These are phyloP conservation scores for Deilephila porcellus DNA, from an alignment of 2,888 invertebrate species.

Conservation along the genomic window DNA sequence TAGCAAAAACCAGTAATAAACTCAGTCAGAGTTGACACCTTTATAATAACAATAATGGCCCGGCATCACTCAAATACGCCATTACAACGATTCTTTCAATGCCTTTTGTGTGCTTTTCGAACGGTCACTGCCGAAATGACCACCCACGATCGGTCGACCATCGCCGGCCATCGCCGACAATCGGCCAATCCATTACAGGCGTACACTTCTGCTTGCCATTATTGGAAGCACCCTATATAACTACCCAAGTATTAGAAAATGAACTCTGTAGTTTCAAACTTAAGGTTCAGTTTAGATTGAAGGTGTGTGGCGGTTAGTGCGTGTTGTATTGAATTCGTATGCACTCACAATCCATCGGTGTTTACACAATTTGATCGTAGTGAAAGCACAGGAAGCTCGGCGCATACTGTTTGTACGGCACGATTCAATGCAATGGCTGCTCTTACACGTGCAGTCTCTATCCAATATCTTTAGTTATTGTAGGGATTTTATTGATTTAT, in stretches of 20 bases:
- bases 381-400: constrained; percentile 75
- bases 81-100: constrained; percentile 28
- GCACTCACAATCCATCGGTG: constrained; percentile 62
- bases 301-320: constrained; percentile 31
- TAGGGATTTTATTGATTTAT: background rate
- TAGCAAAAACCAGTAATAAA: constrained; percentile 22
- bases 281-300: constrained; percentile 34
- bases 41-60: background rate
- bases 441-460: constrained; percentile 26
- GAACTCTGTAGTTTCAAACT: rapidly evolving
- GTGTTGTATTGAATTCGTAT: constrained; percentile 34
- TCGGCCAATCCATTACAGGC: constrained; percentile 72
- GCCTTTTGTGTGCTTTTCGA: constrained; percentile 59
- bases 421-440: constrained; percentile 56
- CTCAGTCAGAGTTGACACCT: constrained; percentile 20
- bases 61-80: constrained; percentile 18
- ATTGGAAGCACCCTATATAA: constrained; percentile 43
- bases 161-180: constrained; percentile 63
- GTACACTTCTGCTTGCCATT: constrained; percentile 51
- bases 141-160: constrained; percentile 67
- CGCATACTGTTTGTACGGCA: constrained; percentile 69
- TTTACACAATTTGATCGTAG: constrained; percentile 67
- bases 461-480: background rate
- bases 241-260: constrained; percentile 28
- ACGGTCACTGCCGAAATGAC: constrained; percentile 62